These are phyloP conservation scores for Poecilia gillii DNA, from an alignment of 2,797 vertebrate species.

Conservation along the genomic window DNA sequence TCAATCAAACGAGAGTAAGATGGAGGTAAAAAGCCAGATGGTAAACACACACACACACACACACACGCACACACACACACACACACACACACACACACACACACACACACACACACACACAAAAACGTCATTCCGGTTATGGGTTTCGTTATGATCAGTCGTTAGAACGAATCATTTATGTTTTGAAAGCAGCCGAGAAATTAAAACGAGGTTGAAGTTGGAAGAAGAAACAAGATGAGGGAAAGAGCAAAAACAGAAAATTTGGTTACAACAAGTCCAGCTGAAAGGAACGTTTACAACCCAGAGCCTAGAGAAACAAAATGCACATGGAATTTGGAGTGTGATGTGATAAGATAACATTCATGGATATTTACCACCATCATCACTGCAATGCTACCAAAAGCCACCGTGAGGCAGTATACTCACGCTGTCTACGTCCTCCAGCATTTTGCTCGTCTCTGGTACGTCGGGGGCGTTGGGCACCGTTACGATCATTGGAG, in stretches of 20 bases:
- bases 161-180: constrained; percentile 26
- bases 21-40: constrained; percentile 4
- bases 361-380: background rate
- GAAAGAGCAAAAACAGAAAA: constrained; percentile 76
- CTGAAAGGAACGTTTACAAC: constrained; percentile 34
- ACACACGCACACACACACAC: background rate
- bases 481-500: constrained; percentile 92
- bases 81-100: too few species aligned
- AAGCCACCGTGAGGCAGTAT: constrained; percentile 33
- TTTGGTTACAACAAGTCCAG: constrained; percentile 71
- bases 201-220: constrained; percentile 61
- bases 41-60: background rate
- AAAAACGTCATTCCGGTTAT: constrained; percentile 60
- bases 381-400: background rate
- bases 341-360: constrained; percentile 38
- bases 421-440: constrained; percentile 96
- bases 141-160: constrained; percentile 45
- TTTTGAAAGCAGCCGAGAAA: constrained; percentile 50
- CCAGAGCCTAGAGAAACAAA: constrained; percentile 54
- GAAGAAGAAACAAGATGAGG: constrained; percentile 77
- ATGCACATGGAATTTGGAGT: constrained; percentile 51
- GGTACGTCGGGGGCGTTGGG: constrained; percentile 94
- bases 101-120: background rate
- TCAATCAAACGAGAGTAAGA: constrained; percentile 31
- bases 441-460: constrained; percentile 93